Evolutionary conservation across 1,140 invertebrate genomes (phyloP), one percentile per base, ranked within the genome.

Genomic region (Nasonia giraulti): DNA sequence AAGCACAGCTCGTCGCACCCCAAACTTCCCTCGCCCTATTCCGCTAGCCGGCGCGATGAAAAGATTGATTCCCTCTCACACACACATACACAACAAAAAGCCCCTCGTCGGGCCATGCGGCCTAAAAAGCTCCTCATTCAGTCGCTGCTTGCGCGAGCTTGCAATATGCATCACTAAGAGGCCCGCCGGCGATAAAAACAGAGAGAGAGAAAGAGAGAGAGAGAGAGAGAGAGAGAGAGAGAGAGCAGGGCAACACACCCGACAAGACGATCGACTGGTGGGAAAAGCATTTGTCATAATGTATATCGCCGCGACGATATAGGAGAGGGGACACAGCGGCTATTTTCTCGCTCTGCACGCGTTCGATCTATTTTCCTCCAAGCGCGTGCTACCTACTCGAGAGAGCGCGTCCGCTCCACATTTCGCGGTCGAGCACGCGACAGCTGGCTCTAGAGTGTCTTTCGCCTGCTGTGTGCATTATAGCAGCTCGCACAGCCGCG

Each of bases 301-400:
- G 55, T n/a, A 62, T n/a, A 62, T 62, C 55, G 5, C 55, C 55
- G 5, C 55, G 55, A 62, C 11, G 47, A 50, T 8, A 50, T 8
- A 17, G 20, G 69, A 71, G 23, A 27, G 23, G 11, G 27, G 27
- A 12, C 23, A 17, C 69, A 14, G 4, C 14, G 17, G 73, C 37
- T 75, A 75, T 75, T 75, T 75, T 75, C 73, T 37, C 73, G 73
- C 73, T 50, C 44, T n/a, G 71, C 68, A 14, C 31, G 47, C 14
- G 27, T 76, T 76, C 73, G 50, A 82, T 82, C 37, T 82, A 66
- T 82, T 82, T 82, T 82, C 33, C 37, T n/a, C 33, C 69, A 20
- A 17, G n/a, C 10, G 71, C 17, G 73, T 10, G 73, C 37, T 75
- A n/a, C 73, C 31, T n/a, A 75, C 8, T 75, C 37, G 73, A 75